A percentile compares a stretch with the other conserved stretches of the same genome.
These are phyloP conservation scores for Bombus confusus DNA, from an alignment of 1,140 invertebrate genomes.

Conservation along the genomic window DNA sequence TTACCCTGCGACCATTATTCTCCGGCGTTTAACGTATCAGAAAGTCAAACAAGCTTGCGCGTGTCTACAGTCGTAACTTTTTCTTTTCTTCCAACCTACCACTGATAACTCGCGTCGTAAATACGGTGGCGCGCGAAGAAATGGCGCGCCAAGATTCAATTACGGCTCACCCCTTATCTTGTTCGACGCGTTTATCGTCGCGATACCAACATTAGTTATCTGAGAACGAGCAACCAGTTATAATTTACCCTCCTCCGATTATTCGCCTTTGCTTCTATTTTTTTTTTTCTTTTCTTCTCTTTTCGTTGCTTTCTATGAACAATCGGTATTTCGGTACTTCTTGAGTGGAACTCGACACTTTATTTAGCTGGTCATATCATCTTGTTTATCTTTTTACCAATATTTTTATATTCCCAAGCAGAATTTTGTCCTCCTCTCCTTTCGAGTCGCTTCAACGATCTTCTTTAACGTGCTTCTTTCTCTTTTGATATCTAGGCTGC, in stretches of 20 bases:
- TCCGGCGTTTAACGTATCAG: constrained; percentile 23
- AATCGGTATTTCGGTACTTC: neutral
- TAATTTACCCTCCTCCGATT: neutral
- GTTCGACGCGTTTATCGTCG: constrained; percentile 24
- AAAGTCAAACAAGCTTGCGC: neutral
- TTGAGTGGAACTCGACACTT: neutral
- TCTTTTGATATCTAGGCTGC: no score
- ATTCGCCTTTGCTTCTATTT: neutral
- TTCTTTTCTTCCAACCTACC: neutral
- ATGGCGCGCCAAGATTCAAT: constrained; percentile 22
- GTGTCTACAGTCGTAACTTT: neutral
- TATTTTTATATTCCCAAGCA: no score
- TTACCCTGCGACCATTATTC: constrained; percentile 24
- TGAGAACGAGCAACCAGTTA: neutral
- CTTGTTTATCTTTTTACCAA: neutral
- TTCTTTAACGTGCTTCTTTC: no score
- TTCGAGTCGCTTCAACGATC: no score
- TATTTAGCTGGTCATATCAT: neutral
- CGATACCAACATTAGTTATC: neutral
- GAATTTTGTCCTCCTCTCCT: neutral
- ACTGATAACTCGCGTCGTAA: constrained; percentile 25
- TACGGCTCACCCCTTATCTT: constrained; percentile 8
- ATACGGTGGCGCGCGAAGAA: constrained; percentile 2
- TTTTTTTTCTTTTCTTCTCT: no score
- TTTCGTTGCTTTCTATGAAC: neutral